Evolutionary conservation across 1,140 invertebrate genomes (phyloP), one percentile per base, ranked within the genome.

Genomic region (Aphelenchoides besseyi): DNA sequence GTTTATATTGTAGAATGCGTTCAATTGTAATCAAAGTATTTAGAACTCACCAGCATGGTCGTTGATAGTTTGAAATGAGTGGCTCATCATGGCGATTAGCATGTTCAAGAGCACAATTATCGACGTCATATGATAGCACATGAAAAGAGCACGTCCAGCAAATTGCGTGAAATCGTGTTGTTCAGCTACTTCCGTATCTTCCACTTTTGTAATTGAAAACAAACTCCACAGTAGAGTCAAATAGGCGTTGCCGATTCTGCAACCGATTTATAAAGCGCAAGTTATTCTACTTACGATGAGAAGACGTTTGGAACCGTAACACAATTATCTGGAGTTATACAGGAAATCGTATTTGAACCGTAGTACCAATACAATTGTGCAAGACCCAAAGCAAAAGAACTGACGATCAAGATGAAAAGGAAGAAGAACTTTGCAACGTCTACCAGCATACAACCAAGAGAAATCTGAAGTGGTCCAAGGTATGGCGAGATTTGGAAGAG

Each of bases 61-160:
- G 84, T 89, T 88, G 57, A 89, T 88, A 63, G 86, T 86, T 83
- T 89, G 88, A 77, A 89, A 89, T 26, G 87, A 87, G 73, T 88
- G 86, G 67, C 86, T 87, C 88, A 89, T 89, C 88, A 89, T 89
- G 68, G 88, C 88, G 70, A 88, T 88, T 16, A 88, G 85, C 70
- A 89, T 89, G 79, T 89, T 89, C 64, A 89, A 86, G 67, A 89
- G 85, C n/a, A 89, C 88, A 75, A 88, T 89, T 69, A 89, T 88
- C 66, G 88, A 87, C 72, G 87, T 81, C 41, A 79, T 79, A 28
- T 79, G 81, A 48, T 81, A 82, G 63, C 71, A 69, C 2, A 80
- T 82, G 73, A 77, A 82, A 70, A 78, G 69, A 52, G 73, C 79
- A 61, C 67, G 59, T 37, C 80, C 80, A 53, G 79, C 76, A 70